These are phyloP conservation scores for Drosophila borealis DNA, from an alignment of 2,888 invertebrate genomes.

Conservation along the genomic window DNA sequence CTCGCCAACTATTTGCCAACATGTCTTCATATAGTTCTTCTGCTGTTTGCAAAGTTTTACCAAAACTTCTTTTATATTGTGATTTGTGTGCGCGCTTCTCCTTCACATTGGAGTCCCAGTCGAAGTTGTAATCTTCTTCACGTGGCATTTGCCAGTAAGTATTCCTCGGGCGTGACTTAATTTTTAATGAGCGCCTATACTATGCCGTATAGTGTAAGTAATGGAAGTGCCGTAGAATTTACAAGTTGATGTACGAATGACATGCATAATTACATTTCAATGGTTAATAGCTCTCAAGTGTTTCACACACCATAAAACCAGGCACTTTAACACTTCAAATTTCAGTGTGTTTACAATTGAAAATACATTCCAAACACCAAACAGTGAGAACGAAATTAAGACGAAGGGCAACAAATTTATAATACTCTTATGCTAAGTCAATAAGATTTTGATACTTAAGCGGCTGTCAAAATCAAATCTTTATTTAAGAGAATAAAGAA, in stretches of 20 bases:
- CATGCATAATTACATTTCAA: constrained; percentile 61
- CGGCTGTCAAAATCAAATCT: not conserved
- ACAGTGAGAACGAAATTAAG: not conserved
- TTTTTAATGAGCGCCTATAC: constrained; percentile 54
- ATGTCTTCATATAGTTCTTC: constrained; percentile 34
- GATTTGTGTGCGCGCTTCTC: constrained; percentile 53
- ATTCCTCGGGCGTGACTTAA: constrained; percentile 49
- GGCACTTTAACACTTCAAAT: constrained; percentile 35
- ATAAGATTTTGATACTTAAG: constrained; percentile 1
- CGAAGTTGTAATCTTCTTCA: constrained; percentile 19
- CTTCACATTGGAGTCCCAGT: constrained; percentile 4
- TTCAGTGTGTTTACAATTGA: constrained; percentile 7
- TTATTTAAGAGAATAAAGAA: not conserved
- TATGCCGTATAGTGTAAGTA: constrained; percentile 40
- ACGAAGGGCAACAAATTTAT: not conserved
- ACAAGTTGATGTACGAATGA: constrained; percentile 56
- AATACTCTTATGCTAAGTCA: not conserved
- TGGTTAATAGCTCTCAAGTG: constrained; percentile 40
- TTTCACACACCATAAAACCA: constrained; percentile 3
- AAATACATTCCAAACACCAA: constrained; percentile 4
- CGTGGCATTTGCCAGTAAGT: constrained; percentile 23
- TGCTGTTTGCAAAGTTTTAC: constrained; percentile 52
- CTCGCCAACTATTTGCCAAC: constrained; percentile 55
- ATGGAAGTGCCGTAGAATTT: constrained; percentile 55
- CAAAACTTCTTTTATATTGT: constrained; percentile 64